Percentiles rank a stretch among this genome's conserved stretches.
Evolutionary conservation across 2,888 invertebrate genomes (phyloP).

Genomic region (Yponomeuta plumbellus): DNA sequence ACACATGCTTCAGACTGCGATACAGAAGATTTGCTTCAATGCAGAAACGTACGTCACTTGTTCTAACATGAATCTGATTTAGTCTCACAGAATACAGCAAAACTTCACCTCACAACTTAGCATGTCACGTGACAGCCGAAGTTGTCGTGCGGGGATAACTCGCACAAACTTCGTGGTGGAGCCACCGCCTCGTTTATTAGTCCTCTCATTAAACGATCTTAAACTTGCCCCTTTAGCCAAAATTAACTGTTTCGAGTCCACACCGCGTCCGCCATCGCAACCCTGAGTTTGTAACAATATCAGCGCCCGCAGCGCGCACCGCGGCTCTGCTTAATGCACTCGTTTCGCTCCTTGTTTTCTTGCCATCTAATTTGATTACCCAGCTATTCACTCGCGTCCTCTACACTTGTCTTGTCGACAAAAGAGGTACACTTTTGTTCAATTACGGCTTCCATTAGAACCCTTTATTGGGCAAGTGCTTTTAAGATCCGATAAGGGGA

Average conservation of each 20-base stretch:
- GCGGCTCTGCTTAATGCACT: neutral
- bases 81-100: no score
- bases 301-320: neutral
- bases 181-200: slow-evolving; percentile 1
- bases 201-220: slow-evolving; percentile 1
- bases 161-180: neutral
- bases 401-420: neutral
- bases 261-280: neutral
- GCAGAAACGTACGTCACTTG: no score
- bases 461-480: no score
- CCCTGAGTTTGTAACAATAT: neutral
- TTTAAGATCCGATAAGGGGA: no score
- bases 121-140: no score
- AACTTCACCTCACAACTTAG: no score
- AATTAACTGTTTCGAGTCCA: neutral
- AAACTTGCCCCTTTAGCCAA: neutral
- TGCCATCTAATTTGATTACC: neutral
- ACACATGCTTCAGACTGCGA: no score
- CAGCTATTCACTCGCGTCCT: neutral
- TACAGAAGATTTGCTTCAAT: no score
- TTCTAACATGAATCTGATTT: no score
- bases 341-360: neutral
- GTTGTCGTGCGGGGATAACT: no score
- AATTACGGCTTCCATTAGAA: no score
- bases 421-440: neutral